These are phyloP conservation scores for Lathamus discolor DNA, from an alignment of 2,113 vertebrate species.

Conservation along the genomic window DNA sequence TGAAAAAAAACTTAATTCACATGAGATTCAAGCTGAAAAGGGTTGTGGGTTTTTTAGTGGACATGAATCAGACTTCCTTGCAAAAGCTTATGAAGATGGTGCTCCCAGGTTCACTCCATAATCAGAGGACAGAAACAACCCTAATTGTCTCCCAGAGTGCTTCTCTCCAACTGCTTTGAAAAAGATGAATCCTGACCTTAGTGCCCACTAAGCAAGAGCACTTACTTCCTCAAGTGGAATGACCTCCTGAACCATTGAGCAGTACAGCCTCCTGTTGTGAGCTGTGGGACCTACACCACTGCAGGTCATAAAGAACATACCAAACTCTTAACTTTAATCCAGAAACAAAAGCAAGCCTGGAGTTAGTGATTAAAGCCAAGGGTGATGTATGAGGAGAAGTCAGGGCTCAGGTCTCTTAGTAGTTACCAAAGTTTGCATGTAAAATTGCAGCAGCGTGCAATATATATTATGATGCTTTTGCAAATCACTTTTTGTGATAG, in stretches of 20 bases:
- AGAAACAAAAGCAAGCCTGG: not conserved
- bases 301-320: not conserved
- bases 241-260: constrained; percentile 5
- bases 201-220: constrained; percentile 2
- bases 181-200: not conserved
- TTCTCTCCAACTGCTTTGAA: not conserved
- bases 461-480: not conserved
- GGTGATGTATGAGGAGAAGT: not conserved
- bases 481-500: not conserved
- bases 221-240: constrained; percentile 20
- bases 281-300: not conserved
- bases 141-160: not conserved
- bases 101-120: not conserved
- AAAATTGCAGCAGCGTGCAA: not conserved
- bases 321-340: not conserved
- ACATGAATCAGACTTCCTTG: not conserved
- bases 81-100: not conserved
- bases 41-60: not conserved
- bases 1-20: not conserved
- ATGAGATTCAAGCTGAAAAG: not conserved
- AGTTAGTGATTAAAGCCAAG: not conserved
- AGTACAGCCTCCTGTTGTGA: not conserved
- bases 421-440: not conserved
- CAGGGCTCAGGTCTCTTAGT: not conserved
- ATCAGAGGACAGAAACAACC: not conserved